Base-by-base conservation (phyloP, 2,797 vertebrate species). In the Paguma larvata region DNA sequence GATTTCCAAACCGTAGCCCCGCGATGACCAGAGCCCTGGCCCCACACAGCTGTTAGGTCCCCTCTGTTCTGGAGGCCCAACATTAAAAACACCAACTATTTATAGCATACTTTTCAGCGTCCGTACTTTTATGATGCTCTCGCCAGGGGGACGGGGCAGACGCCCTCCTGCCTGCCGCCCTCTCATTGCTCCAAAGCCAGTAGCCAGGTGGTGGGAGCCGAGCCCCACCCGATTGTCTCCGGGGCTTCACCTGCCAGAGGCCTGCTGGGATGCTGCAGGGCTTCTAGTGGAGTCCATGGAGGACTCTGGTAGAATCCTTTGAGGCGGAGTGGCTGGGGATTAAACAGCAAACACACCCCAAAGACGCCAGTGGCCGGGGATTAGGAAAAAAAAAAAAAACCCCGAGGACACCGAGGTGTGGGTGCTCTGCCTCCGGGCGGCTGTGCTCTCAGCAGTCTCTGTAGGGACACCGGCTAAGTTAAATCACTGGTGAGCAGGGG, bases 51-150 rank as follows among this genome's bases (percentile, higher is more conserved):
- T 97, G 93, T 96, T 93, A 80, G 90, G 95, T 73, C 92, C 89
- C 85, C 92, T 98, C 96, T 97, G 59, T 97, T 94, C 89, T 96
- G 73, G 86, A 97, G 93, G 84, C 95, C 59, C n/a, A 4, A 79
- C 93, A 90, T 97, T 97, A 95, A 97, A 96, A 97, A 97, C 80
- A 92, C 92, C 72, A 92, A 91, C 95, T 97, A 98, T 98, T 98
- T 98, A 97, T 97, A 97, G 91, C 94, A 67, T 80, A 79, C 97
- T 96, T 96, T 97, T 97, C 95, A 92, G 95, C 96, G 96, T 97
- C 94, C 53, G 96, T 95, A 97, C 97, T 97, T 98, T 95, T 51
- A 98, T 93, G 94, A 85, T 97, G 93, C 30, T 85, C 63, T 93
- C 93, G 89, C 95, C 89, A 82, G 87, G 93, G 96, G 90, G 82